Evolutionary conservation across 2,888 invertebrate genomes (phyloP).

Genomic region (Hedychridium roseum): DNA sequence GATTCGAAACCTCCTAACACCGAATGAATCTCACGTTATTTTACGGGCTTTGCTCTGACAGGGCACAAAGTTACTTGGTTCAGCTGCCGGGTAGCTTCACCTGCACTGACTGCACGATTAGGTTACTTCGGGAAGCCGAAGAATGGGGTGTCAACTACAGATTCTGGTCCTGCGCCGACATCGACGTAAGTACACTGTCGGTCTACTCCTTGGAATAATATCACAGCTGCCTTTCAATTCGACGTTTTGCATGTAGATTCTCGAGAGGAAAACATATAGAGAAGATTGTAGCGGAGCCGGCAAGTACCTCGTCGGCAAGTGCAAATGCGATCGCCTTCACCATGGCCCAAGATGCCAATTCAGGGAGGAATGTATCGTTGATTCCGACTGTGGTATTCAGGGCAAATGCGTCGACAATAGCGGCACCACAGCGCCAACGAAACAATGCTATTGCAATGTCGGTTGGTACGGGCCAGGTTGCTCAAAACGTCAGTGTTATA

Average conservation of each 20-base stretch:
- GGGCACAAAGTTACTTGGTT: constrained; percentile 84
- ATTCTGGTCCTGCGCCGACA: constrained; percentile 96
- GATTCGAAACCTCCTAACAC: neutral
- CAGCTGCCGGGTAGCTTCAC: constrained; percentile 82
- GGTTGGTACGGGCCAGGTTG: constrained; percentile 91
- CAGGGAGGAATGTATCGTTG: constrained; percentile 84
- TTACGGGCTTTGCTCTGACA: constrained; percentile 64
- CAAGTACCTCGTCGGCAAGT: constrained; percentile 77
- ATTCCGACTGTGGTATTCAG: constrained; percentile 85
- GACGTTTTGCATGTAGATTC: constrained; percentile 40
- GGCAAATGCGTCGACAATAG: constrained; percentile 86
- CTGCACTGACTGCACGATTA: constrained; percentile 89
- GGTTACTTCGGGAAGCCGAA: constrained; percentile 87
- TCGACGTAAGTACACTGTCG: constrained; percentile 73
- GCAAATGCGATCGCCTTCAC: constrained; percentile 83
- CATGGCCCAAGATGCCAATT: constrained; percentile 88
- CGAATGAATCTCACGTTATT: constrained; percentile 1
- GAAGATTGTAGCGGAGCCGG: constrained; percentile 90
- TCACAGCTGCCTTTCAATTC: neutral
- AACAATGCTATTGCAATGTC: constrained; percentile 88
- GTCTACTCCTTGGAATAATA: constrained; percentile 8
- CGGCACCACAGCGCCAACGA: constrained; percentile 81
- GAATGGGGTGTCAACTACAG: constrained; percentile 88
- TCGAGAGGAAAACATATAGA: constrained; percentile 75
- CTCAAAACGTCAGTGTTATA: constrained; percentile 75